These are phyloP conservation scores for Hemaris fuciformis DNA, from an alignment of 2,888 invertebrate species.

Conservation along the genomic window DNA sequence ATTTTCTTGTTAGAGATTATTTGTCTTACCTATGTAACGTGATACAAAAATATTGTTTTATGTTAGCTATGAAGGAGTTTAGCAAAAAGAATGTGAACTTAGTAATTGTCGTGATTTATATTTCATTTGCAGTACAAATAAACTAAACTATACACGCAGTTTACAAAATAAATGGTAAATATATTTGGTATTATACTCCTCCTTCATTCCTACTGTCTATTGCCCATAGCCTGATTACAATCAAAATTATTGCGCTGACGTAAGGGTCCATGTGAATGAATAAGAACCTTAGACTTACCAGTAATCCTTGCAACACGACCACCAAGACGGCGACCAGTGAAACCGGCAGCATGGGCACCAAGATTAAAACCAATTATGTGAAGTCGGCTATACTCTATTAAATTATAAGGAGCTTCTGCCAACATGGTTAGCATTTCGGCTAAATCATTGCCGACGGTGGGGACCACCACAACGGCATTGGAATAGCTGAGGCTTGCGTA, in stretches of 20 bases:
- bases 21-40: no score
- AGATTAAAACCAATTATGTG: conserved; percentile 59
- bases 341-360: conserved; percentile 58
- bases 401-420: conserved; percentile 9
- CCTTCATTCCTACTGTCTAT: no score
- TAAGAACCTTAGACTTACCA: conserved; percentile 35
- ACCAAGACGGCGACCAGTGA: conserved; percentile 37
- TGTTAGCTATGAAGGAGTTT: no score
- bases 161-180: no score
- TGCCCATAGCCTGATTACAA: neutral
- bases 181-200: no score
- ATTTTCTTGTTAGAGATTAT: no score
- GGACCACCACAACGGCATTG: conserved; percentile 39
- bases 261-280: neutral
- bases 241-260: neutral
- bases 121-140: no score
- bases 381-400: conserved; percentile 25
- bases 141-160: no score
- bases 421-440: conserved; percentile 33
- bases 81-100: no score
- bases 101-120: no score
- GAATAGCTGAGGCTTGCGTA: conserved; percentile 41
- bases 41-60: no score
- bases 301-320: conserved; percentile 51
- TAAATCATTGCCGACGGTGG: conserved; percentile 37